Conservation (phyloP, 2,888 invertebrate genomes). For the Electrophaes corylata region DNA sequence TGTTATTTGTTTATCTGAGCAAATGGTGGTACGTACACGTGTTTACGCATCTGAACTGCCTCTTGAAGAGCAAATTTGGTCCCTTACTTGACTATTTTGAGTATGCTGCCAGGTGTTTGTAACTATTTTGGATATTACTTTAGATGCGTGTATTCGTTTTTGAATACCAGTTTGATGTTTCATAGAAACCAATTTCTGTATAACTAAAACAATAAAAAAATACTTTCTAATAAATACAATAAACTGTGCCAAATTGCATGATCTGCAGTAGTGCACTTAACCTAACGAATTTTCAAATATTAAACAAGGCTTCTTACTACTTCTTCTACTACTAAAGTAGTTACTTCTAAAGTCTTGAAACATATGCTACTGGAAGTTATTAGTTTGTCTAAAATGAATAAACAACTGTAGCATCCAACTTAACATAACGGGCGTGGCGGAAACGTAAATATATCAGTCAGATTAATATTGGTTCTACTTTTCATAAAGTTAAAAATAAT, state of each 20-base stretch:
- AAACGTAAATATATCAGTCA: not conserved
- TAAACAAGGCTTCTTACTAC: not conserved
- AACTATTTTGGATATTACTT: not conserved
- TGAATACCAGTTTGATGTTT: not conserved
- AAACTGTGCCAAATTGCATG: not conserved
- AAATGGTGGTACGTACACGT: conserved; percentile 22
- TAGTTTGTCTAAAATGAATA: not conserved
- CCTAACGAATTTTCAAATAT: not conserved
- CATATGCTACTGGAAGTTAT: not conserved
- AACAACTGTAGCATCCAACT: not conserved
- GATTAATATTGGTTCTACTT: not conserved
- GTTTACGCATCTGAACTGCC: conserved; percentile 32
- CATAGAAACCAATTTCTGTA: too few relatives aligned
- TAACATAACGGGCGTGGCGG: not conserved
- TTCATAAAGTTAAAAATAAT: not conserved
- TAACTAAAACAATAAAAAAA: too few relatives aligned
- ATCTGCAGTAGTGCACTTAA: not conserved
- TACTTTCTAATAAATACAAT: too few relatives aligned
- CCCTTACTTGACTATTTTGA: conserved; percentile 22
- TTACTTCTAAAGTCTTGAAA: too few relatives aligned
- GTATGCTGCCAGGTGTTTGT: conserved; percentile 16
- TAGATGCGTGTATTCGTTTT: not conserved
- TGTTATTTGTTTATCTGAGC: conserved; percentile 31
- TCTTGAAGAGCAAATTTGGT: conserved; percentile 27
- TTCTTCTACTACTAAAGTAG: too few relatives aligned